Evolutionary conservation across 1,140 invertebrate species (phyloP).

Genomic region (Philopotamus ludificatus): DNA sequence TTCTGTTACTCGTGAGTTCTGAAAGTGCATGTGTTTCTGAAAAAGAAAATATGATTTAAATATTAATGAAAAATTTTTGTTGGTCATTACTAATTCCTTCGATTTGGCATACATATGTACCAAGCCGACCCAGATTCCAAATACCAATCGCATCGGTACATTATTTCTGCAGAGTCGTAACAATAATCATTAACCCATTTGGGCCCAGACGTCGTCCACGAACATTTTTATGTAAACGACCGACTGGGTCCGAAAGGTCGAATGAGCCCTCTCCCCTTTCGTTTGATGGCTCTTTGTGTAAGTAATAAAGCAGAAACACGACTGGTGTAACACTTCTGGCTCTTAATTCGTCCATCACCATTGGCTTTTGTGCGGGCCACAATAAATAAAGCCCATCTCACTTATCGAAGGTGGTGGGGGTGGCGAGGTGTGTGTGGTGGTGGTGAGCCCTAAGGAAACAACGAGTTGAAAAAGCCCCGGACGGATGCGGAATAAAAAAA

Average conservation of each 20-base stretch:
- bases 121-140: no score
- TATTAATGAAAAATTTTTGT: no score
- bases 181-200: no score
- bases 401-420: slow-evolving; percentile 32
- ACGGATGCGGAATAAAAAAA: slow-evolving; percentile 33
- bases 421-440: background rate
- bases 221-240: background rate
- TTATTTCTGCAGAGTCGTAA: no score
- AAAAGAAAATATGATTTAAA: no score
- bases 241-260: background rate
- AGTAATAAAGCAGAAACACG: slow-evolving; percentile 12
- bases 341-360: slow-evolving; percentile 39
- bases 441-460: background rate
- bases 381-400: slow-evolving; percentile 41
- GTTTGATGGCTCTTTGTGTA: slow-evolving; percentile 16
- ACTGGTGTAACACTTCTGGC: background rate
- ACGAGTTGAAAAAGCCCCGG: slow-evolving; percentile 14
- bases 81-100: no score
- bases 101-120: no score
- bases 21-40: no score
- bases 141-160: no score
- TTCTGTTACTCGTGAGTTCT: no score
- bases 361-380: slow-evolving; percentile 37
- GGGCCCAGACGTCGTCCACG: no score
- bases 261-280: background rate